These are phyloP conservation scores for Drosophila helvetica DNA, from an alignment of 2,888 invertebrate genomes.

Conservation along the genomic window DNA sequence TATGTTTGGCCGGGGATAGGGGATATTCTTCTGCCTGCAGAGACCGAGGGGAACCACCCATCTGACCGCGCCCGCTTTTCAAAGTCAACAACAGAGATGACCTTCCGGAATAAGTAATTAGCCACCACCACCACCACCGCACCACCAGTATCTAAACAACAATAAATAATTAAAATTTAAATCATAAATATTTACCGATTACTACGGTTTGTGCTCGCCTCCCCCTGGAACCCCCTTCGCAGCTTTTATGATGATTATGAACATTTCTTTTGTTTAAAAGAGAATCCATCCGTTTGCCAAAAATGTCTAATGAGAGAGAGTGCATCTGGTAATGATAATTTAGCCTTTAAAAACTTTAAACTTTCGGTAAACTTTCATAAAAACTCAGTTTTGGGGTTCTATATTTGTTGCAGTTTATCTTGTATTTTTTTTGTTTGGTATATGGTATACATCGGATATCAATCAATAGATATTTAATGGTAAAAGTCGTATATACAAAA, in stretches of 20 bases:
- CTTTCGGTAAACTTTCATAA: slow-evolving; percentile 15
- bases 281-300: slow-evolving; percentile 30
- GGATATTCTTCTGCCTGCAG: slow-evolving; percentile 2
- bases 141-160: slow-evolving; percentile 49
- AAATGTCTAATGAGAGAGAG: slow-evolving; percentile 47
- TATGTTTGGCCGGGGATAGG: slow-evolving; percentile 4
- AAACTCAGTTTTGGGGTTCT: slow-evolving; percentile 58
- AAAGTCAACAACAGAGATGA: slow-evolving; percentile 35
- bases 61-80: slow-evolving; percentile 62
- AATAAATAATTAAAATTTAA: slow-evolving; percentile 57
- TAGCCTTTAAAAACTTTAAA: too few species aligned
- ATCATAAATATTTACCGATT: slow-evolving; percentile 70
- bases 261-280: slow-evolving; percentile 33
- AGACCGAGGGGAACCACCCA: slow-evolving; percentile 25
- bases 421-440: slow-evolving; percentile 32
- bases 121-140: slow-evolving; percentile 8
- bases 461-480: slow-evolving; percentile 16
- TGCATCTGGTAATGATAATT: too few species aligned
- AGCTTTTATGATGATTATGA: slow-evolving; percentile 45
- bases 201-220: slow-evolving; percentile 20
- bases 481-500: slow-evolving; percentile 26
- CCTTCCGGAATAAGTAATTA: slow-evolving; percentile 53
- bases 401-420: slow-evolving; percentile 52
- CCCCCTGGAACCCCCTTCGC: slow-evolving; percentile 35
- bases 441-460: slow-evolving; percentile 37